A percentile compares a stretch with the other conserved stretches of the same genome.
phyloP scores from a whole-genome alignment of 92 coral and sea anemone species.

The Umimayanthus chanpuru region DNA sequence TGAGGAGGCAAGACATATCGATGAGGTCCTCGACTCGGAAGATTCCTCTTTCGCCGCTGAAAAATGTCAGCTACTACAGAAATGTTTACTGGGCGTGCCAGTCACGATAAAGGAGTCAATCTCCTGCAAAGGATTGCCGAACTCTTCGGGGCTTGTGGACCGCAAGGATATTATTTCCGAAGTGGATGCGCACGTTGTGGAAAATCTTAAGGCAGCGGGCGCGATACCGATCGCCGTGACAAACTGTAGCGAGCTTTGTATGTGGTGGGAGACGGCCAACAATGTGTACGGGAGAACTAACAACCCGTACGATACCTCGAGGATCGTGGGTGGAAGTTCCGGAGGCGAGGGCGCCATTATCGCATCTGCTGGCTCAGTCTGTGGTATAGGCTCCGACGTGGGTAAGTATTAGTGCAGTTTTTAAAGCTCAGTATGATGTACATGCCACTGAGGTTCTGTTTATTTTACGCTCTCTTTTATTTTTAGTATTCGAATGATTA shows the following conservation, averaged over 20 bases:
- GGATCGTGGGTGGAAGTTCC: constrained; percentile 83
- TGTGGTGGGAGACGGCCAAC: constrained; percentile 93
- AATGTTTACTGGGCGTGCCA: constrained; percentile 80
- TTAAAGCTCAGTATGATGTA: too few relatives aligned
- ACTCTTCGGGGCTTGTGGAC: constrained; percentile 80
- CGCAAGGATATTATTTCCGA: constrained; percentile 69
- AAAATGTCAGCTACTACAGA: constrained; percentile 54
- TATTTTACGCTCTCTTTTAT: neutral
- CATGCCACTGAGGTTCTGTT: neutral
- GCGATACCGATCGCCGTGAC: constrained; percentile 85
- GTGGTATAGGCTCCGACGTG: constrained; percentile 86
- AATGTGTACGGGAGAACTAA: constrained; percentile 80
- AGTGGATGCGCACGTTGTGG: constrained; percentile 63
- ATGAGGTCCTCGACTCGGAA: constrained; percentile 57
- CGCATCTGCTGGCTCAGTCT: constrained; percentile 83
- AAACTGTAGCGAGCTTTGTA: constrained; percentile 87
- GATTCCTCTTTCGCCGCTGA: constrained; percentile 34
- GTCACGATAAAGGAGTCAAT: constrained; percentile 81
- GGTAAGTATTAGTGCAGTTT: constrained; percentile 54
- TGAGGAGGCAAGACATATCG: constrained; percentile 72
- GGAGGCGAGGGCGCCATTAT: constrained; percentile 88
- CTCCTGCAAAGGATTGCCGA: constrained; percentile 64
- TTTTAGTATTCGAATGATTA: neutral
- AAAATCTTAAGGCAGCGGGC: constrained; percentile 75
- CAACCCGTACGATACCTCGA: constrained; percentile 76